Evolutionary conservation across 2,888 invertebrate genomes (phyloP).

Genomic region (Aethes cnicana): DNA sequence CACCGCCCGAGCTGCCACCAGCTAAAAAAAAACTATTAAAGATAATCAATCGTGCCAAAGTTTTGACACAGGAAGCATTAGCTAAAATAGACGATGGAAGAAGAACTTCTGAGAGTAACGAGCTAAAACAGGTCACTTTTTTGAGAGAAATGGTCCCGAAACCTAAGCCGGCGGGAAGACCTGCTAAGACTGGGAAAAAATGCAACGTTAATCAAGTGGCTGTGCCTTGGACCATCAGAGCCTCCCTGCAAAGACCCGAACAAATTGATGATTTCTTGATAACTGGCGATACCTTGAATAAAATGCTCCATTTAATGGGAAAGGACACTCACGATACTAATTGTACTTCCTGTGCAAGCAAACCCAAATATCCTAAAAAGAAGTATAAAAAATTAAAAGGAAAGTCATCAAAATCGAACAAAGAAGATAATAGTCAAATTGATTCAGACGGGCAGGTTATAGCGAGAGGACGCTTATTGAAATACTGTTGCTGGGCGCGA

Average conservation of each 20-base stretch:
- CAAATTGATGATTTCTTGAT: conserved; percentile 39
- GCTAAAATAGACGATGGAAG: conserved; percentile 9
- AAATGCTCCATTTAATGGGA: conserved; percentile 55
- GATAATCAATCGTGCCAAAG: conserved; percentile 21
- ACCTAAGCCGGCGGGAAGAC: neutral
- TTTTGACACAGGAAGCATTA: conserved; percentile 20
- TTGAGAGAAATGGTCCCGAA: neutral
- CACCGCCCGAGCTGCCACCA: conserved; percentile 11
- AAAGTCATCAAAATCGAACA: neutral
- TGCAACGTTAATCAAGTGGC: neutral
- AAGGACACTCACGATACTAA: conserved; percentile 21
- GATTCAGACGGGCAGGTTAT: too few relatives aligned
- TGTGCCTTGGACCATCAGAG: conserved; percentile 24
- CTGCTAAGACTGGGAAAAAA: neutral
- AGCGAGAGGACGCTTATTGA: conserved; percentile 2
- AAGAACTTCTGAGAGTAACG: neutral
- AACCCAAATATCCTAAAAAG: conserved; percentile 2
- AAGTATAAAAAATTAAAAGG: conserved; percentile 25
- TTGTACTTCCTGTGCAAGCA: conserved; percentile 12
- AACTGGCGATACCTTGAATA: conserved; percentile 58
- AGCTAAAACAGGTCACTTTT: neutral
- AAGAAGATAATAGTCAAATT: conserved; percentile 1
- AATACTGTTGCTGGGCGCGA: conserved; percentile 58
- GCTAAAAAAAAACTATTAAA: conserved; percentile 22
- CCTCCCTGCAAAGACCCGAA: neutral